Evolutionary conservation across 1,140 invertebrate species (phyloP).

Genomic region (Drosophila funebris): DNA sequence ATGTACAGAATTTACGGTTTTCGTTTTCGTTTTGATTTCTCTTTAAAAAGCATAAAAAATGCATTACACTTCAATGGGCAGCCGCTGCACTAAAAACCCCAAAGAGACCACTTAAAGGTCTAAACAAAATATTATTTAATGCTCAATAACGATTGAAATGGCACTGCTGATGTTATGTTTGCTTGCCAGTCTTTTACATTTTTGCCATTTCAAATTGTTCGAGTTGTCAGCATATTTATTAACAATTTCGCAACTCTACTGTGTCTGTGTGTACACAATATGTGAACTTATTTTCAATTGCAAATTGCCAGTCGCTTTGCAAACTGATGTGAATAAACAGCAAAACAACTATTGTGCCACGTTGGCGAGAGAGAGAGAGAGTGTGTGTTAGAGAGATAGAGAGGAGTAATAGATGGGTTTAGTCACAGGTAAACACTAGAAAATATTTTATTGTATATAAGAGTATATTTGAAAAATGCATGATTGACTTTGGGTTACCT

Average conservation of each 20-base stretch:
- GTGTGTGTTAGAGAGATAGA: too few relatives aligned
- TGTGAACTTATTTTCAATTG: constrained; percentile 25
- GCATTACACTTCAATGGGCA: constrained; percentile 46
- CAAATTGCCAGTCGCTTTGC: constrained; percentile 4
- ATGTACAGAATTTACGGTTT: constrained; percentile 27
- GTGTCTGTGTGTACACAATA: constrained; percentile 3
- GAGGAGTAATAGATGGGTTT: not conserved
- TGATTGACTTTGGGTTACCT: constrained; percentile 5
- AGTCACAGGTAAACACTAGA: not conserved
- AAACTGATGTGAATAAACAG: constrained; percentile 24
- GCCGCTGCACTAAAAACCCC: constrained; percentile 33
- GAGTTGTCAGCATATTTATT: constrained; percentile 18
- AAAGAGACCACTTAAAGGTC: constrained; percentile 34
- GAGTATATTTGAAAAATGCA: not conserved
- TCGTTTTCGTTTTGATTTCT: constrained; percentile 56
- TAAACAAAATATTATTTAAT: constrained; percentile 37
- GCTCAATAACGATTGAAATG: constrained; percentile 36
- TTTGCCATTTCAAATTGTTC: constrained; percentile 19
- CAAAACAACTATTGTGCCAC: not conserved
- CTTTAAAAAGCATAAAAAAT: constrained; percentile 55
- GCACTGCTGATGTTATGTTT: constrained; percentile 14
- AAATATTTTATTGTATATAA: not conserved
- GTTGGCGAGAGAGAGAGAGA: not conserved
- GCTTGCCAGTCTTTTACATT: constrained; percentile 3
- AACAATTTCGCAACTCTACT: constrained; percentile 4